phyloP scores from a whole-genome alignment of 2,113 vertebrate species.

The Python bivittatus region DNA sequence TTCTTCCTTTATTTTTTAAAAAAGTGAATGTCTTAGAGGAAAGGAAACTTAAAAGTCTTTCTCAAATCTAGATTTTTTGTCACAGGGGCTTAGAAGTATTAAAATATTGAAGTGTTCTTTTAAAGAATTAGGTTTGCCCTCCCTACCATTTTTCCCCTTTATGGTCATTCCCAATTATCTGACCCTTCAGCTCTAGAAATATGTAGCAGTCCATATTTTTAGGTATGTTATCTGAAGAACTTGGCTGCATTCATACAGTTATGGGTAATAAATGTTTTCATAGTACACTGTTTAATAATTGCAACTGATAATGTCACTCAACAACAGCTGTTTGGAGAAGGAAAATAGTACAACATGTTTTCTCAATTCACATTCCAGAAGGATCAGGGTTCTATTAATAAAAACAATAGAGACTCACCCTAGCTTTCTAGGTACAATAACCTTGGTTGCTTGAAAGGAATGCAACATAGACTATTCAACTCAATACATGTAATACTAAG shows the following conservation, averaged over 20 bases:
- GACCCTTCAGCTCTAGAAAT: slow-evolving; percentile 1
- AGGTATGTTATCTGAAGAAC: neutral
- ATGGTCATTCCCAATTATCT: neutral
- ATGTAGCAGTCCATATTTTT: neutral
- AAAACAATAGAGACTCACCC: slow-evolving; percentile 50
- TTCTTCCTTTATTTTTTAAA: neutral
- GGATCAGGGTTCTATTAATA: slow-evolving; percentile 75
- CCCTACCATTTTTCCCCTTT: slow-evolving; percentile 7
- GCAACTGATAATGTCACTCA: slow-evolving; percentile 71
- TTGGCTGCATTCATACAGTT: slow-evolving; percentile 1
- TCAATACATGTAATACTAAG: slow-evolving; percentile 24
- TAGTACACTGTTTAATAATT: slow-evolving; percentile 48
- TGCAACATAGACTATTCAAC: slow-evolving; percentile 45
- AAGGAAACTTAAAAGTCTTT: neutral
- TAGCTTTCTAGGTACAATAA: slow-evolving; percentile 62
- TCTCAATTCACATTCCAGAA: slow-evolving; percentile 65
- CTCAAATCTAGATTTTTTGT: neutral
- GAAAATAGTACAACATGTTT: slow-evolving; percentile 61
- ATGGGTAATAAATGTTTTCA: slow-evolving; percentile 48
- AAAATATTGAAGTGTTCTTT: neutral
- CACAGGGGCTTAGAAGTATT: neutral
- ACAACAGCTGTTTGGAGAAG: slow-evolving; percentile 70
- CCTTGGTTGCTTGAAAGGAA: slow-evolving; percentile 51
- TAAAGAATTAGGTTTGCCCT: neutral
- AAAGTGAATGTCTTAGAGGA: no score